Base-by-base conservation (phyloP, 2,797 vertebrate genomes). In the Alosa sapidissima region DNA sequence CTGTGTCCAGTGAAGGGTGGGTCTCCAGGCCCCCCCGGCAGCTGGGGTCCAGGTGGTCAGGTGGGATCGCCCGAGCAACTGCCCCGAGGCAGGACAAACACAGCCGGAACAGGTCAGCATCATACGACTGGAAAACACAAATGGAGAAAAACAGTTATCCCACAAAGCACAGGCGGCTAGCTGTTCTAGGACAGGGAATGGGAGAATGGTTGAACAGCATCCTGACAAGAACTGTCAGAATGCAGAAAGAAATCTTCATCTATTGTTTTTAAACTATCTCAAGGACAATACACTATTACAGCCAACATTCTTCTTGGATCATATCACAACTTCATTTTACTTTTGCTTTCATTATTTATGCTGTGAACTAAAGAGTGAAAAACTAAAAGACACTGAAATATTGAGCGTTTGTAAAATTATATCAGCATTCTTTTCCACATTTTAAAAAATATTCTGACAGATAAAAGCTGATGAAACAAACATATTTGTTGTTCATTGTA, bases 11-110 rank as follows among this genome's bases (percentile, higher is more conserved):
- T 21, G 93, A 96, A 45, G 94, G 91, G 85, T 96, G 97, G 87
- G 94, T 95, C 91, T 97, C 97, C 91, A 92, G 92, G 89, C 95
- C 93, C 89, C 93, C 95, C 81, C 91, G 91, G 85, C 95, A 96
- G 91, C 92, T 95, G 58, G 95, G 96, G 89, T 98, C 97, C 93
- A 96, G 94, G 89, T 98, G 97, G 91, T 97, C 95, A 84, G 98
- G 97, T 87, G 97, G 97, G 86, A 99, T 91, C 2, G 97, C 97
- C 49, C 94, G 96, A 28, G 97, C 96, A 85, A 98, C 96, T 9
- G 97, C 96, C 0, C 95, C 95, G 89, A 99, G 92, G 90, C 97
- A 98, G 81, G 96, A 95, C 86, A 98, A 92, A 54, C 96, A 95
- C 88, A 98, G 49, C 89, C 94, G 95, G 87, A 96, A 97, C 84